Percentiles rank a stretch among this genome's conserved stretches.
Evolutionary conservation across 1,140 invertebrate species (phyloP).

Genomic region (Drosophila carrolli): DNA sequence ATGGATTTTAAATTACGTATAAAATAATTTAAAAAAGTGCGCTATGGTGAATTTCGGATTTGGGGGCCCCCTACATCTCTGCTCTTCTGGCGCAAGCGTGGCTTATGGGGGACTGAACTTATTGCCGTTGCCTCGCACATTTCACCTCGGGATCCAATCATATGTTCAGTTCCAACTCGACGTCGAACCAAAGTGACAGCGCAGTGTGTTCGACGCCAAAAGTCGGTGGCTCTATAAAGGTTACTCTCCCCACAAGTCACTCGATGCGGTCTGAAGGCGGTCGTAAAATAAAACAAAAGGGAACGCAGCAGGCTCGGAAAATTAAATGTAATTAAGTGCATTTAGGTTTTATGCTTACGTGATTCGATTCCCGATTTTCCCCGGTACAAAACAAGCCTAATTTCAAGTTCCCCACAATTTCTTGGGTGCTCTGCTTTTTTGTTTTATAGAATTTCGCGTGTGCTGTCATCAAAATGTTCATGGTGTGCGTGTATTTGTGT

Average conservation of each 20-base stretch:
- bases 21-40: neutral
- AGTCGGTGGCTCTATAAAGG: constrained; percentile 7
- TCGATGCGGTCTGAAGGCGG: constrained; percentile 7
- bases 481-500: constrained; percentile 5
- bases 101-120: neutral
- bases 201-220: neutral
- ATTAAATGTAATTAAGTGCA: constrained; percentile 70
- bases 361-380: constrained; percentile 38
- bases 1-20: neutral
- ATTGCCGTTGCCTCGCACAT: constrained; percentile 6
- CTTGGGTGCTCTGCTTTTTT: constrained; percentile 27
- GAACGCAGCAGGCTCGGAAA: constrained; percentile 33
- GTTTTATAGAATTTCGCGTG: constrained; percentile 67
- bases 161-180: constrained; percentile 4
- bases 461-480: constrained; percentile 41
- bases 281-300: constrained; percentile 50
- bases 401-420: constrained; percentile 3
- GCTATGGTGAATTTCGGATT: constrained; percentile 1
- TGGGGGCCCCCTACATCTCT: neutral
- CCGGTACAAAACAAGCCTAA: neutral
- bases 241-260: constrained; percentile 10
- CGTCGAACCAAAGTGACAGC: constrained; percentile 17
- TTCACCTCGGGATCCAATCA: constrained; percentile 10
- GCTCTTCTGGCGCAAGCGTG: neutral
- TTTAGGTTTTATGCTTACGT: constrained; percentile 64